phyloP scores from a whole-genome alignment of 2,888 invertebrate genomes.

The Drosophila emarginata region DNA sequence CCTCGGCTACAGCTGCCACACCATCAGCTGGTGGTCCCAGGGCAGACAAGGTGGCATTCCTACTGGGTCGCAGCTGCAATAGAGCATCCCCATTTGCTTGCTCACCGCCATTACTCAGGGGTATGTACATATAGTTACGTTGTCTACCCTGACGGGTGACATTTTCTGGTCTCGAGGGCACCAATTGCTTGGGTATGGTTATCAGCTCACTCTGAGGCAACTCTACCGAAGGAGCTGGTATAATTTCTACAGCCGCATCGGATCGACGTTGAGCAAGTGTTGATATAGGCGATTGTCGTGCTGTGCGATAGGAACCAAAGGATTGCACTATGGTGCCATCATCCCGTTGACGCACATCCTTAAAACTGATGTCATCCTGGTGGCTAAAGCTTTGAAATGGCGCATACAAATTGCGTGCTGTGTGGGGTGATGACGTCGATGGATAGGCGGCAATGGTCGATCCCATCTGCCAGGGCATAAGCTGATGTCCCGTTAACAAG shows the following conservation, averaged over 20 bases:
- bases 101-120: conserved; percentile 63
- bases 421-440: background rate
- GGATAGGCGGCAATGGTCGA: conserved; percentile 11
- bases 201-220: conserved; percentile 70
- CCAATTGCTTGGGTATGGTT: conserved; percentile 77
- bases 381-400: conserved; percentile 81
- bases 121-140: conserved; percentile 81
- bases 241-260: conserved; percentile 67
- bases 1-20: conserved; percentile 66
- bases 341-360: conserved; percentile 75
- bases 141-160: conserved; percentile 67
- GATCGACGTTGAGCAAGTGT: conserved; percentile 70
- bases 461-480: conserved; percentile 70
- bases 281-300: conserved; percentile 37
- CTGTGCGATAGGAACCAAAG: conserved; percentile 80
- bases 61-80: conserved; percentile 68
- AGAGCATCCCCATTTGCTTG: conserved; percentile 35
- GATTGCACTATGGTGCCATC: conserved; percentile 80
- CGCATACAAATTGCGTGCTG: conserved; percentile 81
- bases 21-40: conserved; percentile 78
- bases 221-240: conserved; percentile 72
- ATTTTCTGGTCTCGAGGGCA: conserved; percentile 71
- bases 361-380: conserved; percentile 79
- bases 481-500: conserved; percentile 53
- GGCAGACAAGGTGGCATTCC: conserved; percentile 71